Evolutionary conservation across 1,140 invertebrate genomes (phyloP).

Genomic region (Paraescarpia echinospica): DNA sequence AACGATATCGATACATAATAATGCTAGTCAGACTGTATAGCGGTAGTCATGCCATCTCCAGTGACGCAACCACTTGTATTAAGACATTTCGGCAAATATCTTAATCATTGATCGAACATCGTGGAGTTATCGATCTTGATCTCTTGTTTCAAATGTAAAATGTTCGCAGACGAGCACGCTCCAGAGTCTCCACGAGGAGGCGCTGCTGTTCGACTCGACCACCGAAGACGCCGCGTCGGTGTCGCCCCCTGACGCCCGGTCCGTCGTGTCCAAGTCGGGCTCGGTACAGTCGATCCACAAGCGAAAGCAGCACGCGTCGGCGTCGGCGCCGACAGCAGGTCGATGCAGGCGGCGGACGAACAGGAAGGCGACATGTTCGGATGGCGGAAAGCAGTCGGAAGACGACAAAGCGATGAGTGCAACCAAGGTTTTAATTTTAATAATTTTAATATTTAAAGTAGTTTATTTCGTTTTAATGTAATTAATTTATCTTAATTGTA

Average conservation of each 20-base stretch:
- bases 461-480: no score
- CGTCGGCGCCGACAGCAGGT: no score
- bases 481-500: no score
- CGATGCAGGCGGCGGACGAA: not conserved
- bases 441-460: no score
- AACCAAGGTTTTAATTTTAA: no score
- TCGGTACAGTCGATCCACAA: not conserved
- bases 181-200: slow-evolving; percentile 41
- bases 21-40: no score
- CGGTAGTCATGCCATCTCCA: no score
- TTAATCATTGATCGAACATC: no score
- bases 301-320: not conserved
- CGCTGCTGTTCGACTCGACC: slow-evolving; percentile 40
- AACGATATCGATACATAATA: no score
- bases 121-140: no score
- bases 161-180: slow-evolving; percentile 37
- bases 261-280: not conserved
- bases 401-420: not conserved
- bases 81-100: no score
- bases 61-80: no score
- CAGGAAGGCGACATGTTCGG: not conserved
- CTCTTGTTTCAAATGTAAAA: not conserved
- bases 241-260: not conserved
- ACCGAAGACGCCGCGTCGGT: not conserved
- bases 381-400: not conserved